A percentile compares a stretch with the other conserved stretches of the same genome.
These are phyloP conservation scores for Rhinella marina DNA, from an alignment of 2,797 vertebrate genomes.

Conservation along the genomic window DNA sequence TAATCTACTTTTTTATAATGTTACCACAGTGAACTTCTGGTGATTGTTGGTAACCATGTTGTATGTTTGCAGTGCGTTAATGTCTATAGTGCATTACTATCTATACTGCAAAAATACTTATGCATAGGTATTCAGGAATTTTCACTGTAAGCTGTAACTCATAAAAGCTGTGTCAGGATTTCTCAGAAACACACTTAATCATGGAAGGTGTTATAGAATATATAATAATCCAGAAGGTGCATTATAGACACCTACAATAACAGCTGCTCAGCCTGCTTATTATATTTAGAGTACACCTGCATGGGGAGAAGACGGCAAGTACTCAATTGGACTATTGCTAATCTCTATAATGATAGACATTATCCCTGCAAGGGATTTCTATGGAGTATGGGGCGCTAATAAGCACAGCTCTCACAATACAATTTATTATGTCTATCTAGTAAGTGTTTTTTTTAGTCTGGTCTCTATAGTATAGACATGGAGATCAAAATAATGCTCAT, in stretches of 20 bases:
- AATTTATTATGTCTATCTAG: background rate
- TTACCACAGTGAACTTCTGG: background rate
- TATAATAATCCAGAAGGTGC: constrained; percentile 26
- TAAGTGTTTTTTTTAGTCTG: background rate
- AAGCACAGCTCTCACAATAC: background rate
- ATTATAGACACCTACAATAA: constrained; percentile 5
- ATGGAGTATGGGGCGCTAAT: background rate
- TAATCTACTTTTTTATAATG: background rate
- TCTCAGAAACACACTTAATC: background rate
- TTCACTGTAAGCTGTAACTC: background rate
- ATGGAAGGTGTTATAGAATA: constrained; percentile 23
- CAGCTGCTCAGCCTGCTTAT: constrained; percentile 33
- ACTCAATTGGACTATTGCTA: constrained; percentile 9
- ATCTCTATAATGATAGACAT: constrained; percentile 31
- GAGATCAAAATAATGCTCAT: background rate
- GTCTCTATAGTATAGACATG: background rate
- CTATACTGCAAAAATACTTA: background rate
- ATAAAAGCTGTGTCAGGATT: constrained; percentile 9
- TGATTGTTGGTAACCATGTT: background rate
- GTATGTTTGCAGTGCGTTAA: too few species aligned
- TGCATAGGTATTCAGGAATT: background rate
- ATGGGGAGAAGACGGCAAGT: background rate
- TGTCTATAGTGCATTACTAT: background rate
- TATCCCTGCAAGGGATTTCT: background rate
- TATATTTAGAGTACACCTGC: constrained; percentile 18